Base-by-base conservation (phyloP, 2,797 vertebrate species). In the Apodemus agrarius region DNA sequence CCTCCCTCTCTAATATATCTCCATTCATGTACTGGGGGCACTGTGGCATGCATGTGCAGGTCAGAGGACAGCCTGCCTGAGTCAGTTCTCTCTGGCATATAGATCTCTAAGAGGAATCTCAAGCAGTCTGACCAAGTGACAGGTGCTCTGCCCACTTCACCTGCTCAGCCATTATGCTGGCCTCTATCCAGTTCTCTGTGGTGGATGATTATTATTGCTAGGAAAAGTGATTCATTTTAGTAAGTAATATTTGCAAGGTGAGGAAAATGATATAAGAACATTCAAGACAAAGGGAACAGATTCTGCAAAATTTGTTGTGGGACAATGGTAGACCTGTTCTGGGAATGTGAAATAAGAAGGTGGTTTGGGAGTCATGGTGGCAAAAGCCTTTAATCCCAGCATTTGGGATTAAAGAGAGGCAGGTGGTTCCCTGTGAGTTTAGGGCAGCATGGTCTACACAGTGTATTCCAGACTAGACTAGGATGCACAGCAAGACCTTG, bases 171-270 rank as follows among this genome's bases (percentile, higher is more conserved):
- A 31, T 43, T 29, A 63, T 67, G 40, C 16, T 65, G 31, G 21
- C 34, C 3, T 22, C 74, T 26, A 79, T 40, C n/a, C 31, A 57
- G 21, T 80, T 84, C 31, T 94, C n/a, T 43, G 5, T 24, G 46
- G 46, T 19, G 19, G 31, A 26, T 11, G 40, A n/a, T 92, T 92
- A 75, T 40, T 67, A 49, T 46, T 69, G 37, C 29, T 80, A 61
- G 63, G 37, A 63, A 63, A 40, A 93, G 78, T 21, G 3, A 72
- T 61, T 82, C 16, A 81, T 93, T 89, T 92, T 88, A 83, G 85
- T 69, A 49, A 19, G 63, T 87, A 89, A 87, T 54, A 94, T 79
- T 57, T 57, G 34, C 79, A 40, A 90, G 72, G 74, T 88, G 26
- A 91, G 21, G 46, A 92, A 90, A 92, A 88, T 17, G 11, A 1